A percentile compares a stretch with the other conserved stretches of the same genome.
These are phyloP conservation scores for Plutomurus gul DNA, from an alignment of 1,140 invertebrate species.

Conservation along the genomic window DNA sequence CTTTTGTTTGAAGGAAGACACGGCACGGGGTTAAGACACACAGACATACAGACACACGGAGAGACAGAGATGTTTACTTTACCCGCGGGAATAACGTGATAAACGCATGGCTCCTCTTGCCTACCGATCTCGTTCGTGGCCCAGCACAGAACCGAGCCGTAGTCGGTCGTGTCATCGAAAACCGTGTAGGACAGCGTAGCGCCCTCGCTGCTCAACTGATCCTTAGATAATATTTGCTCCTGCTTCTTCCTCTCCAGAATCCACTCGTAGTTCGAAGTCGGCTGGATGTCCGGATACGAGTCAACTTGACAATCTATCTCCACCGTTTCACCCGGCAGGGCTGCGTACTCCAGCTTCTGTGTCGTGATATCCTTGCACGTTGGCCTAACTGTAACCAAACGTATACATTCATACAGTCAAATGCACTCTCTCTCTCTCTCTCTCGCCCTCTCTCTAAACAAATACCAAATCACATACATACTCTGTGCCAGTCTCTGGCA, in stretches of 20 bases:
- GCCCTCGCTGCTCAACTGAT: not conserved
- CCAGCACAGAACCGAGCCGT: not conserved
- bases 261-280: not conserved
- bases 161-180: not conserved
- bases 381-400: conserved; percentile 4
- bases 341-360: conserved; percentile 2
- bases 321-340: not conserved
- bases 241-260: not conserved
- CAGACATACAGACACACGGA: too few species aligned
- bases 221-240: not conserved
- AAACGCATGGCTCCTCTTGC: conserved; percentile 6
- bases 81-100: conserved; percentile 19
- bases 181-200: not conserved
- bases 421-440: not conserved
- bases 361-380: not conserved
- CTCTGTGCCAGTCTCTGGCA: too few species aligned
- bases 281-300: not conserved
- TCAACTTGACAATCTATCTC: conserved; percentile 19
- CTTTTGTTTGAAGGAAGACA: too few species aligned
- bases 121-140: not conserved
- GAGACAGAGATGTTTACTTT: not conserved
- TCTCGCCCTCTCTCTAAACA: too few species aligned
- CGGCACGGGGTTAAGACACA: too few species aligned
- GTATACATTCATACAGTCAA: not conserved
- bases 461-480: not conserved